A percentile compares a stretch with the other conserved stretches of the same genome.
Conservation (phyloP, 2,888 invertebrate genomes). For the Ochropleura plecta region DNA sequence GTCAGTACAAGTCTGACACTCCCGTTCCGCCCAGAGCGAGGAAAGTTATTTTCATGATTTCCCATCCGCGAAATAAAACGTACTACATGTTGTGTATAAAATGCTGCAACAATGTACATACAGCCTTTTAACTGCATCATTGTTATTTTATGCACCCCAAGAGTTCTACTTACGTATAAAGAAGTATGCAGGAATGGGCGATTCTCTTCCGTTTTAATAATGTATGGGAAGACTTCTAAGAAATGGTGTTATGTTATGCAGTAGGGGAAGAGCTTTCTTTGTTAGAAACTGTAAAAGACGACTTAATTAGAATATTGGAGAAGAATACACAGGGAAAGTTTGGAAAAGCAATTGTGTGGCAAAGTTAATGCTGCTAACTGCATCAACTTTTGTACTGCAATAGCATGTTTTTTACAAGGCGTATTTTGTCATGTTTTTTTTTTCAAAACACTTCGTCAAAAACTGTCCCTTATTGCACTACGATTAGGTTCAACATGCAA, state of each 20-base stretch:
- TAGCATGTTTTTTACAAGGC: not conserved
- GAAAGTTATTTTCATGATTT: too few relatives aligned
- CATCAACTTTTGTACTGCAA: not conserved
- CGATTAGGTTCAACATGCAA: too few relatives aligned
- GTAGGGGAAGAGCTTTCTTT: constrained; percentile 42
- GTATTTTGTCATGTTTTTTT: not conserved
- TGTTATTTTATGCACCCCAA: constrained; percentile 89
- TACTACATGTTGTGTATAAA: not conserved
- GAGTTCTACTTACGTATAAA: constrained; percentile 78
- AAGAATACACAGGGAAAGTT: not conserved
- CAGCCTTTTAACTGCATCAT: constrained; percentile 68
- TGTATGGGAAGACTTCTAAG: constrained; percentile 64
- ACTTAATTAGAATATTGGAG: constrained; percentile 49
- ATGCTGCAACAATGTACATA: constrained; percentile 46
- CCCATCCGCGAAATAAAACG: too few relatives aligned
- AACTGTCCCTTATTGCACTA: too few relatives aligned
- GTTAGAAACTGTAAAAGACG: constrained; percentile 36
- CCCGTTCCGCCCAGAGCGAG: too few relatives aligned
- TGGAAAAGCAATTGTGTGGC: not conserved
- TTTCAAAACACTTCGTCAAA: too few relatives aligned
- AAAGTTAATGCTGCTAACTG: not conserved
- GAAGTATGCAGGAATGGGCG: constrained; percentile 70
- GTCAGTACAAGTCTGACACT: too few relatives aligned
- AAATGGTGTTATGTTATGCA: constrained; percentile 63
- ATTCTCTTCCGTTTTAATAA: constrained; percentile 85